Evolutionary conservation across 2,888 invertebrate genomes (phyloP).

Genomic region (Ommatoiulus sabulosus): DNA sequence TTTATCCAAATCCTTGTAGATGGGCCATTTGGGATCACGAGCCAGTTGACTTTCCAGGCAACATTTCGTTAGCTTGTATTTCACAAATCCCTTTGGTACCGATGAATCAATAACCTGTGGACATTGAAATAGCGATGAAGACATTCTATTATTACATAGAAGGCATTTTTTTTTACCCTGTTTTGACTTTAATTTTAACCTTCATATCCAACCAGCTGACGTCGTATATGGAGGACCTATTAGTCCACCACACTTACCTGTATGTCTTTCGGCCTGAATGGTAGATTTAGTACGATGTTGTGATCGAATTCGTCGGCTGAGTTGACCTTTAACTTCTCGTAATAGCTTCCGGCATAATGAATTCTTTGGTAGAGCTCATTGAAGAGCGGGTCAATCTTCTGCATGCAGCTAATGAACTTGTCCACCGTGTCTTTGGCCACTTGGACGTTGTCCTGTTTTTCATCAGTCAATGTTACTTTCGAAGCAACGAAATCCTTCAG

Average conservation of each 20-base stretch:
- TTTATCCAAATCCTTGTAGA: background rate
- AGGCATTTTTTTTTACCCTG: too few species aligned
- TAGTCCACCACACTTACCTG: background rate
- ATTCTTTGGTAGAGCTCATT: slow-evolving; percentile 58
- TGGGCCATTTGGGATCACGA: background rate
- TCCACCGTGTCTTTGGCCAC: slow-evolving; percentile 50
- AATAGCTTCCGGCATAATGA: slow-evolving; percentile 61
- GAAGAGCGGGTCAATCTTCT: slow-evolving; percentile 59
- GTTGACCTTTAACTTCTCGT: slow-evolving; percentile 60
- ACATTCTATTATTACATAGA: too few species aligned
- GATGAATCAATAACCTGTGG: background rate
- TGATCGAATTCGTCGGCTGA: slow-evolving; percentile 61
- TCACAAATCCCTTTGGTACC: background rate
- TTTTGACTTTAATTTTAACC: too few species aligned
- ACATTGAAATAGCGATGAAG: background rate
- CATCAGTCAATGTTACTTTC: background rate
- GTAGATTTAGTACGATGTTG: slow-evolving; percentile 61
- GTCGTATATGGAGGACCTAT: background rate
- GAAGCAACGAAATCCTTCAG: background rate
- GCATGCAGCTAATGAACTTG: slow-evolving; percentile 60
- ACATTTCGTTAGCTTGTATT: background rate
- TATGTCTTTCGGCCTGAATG: slow-evolving; percentile 56
- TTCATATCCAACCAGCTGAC: background rate
- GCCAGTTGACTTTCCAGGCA: background rate
- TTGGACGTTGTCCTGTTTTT: background rate